phyloP scores from a whole-genome alignment of 2,797 vertebrate genomes.

The Erithacus rubecula region DNA sequence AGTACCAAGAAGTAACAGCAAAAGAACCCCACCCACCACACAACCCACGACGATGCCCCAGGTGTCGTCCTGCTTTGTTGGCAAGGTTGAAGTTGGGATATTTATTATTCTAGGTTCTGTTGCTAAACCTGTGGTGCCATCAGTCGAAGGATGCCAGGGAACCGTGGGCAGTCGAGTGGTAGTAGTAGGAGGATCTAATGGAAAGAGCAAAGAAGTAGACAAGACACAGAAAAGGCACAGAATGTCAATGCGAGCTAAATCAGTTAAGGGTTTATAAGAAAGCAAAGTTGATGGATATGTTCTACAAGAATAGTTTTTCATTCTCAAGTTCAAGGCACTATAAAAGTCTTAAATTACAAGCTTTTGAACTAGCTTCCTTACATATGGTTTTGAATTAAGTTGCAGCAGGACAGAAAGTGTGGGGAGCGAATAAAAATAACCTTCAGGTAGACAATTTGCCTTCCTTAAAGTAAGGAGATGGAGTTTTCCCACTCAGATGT shows the following conservation, averaged over 20 bases:
- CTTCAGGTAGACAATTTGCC: background rate
- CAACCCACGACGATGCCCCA: slow-evolving; percentile 89
- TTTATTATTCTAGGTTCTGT: slow-evolving; percentile 77
- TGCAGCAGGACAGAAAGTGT: background rate
- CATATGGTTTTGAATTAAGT: background rate
- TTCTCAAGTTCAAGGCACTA: slow-evolving; percentile 63
- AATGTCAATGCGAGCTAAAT: slow-evolving; percentile 93
- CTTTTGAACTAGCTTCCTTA: background rate
- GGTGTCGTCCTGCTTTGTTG: slow-evolving; percentile 82
- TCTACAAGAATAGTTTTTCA: slow-evolving; percentile 79
- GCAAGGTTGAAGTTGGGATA: slow-evolving; percentile 86
- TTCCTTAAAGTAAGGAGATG: background rate
- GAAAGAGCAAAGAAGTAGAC: slow-evolving; percentile 85
- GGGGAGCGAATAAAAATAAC: background rate
- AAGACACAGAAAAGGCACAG: slow-evolving; percentile 91
- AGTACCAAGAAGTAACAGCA: slow-evolving; percentile 87
- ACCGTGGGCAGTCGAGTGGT: slow-evolving; percentile 84
- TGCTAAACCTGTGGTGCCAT: slow-evolving; percentile 81
- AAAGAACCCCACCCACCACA: slow-evolving; percentile 88
- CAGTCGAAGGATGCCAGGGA: slow-evolving; percentile 83
- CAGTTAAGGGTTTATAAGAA: slow-evolving; percentile 78
- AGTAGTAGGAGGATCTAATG: slow-evolving; percentile 96
- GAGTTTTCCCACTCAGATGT: background rate
- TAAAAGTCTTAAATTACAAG: background rate
- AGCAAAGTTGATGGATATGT: slow-evolving; percentile 76